phyloP scores from a whole-genome alignment of 2,113 vertebrate genomes.

The Equus quagga region DNA sequence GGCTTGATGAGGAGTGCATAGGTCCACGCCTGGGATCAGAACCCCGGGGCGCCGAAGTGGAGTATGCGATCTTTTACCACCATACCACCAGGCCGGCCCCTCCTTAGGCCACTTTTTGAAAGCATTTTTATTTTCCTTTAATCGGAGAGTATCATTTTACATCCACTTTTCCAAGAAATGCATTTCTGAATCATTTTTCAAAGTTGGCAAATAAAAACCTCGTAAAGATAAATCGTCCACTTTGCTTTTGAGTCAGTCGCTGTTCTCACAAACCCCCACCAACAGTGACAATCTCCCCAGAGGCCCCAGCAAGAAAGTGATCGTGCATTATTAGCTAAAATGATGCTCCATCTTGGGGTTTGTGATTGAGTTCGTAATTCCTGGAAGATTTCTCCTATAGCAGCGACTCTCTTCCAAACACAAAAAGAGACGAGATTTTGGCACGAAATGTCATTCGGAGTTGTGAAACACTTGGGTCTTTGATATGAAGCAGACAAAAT shows the following conservation, averaged over 20 bases:
- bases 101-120: not conserved
- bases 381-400: not conserved
- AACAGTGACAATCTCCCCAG: not conserved
- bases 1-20: too few species aligned
- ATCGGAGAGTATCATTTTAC: not conserved
- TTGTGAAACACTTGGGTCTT: not conserved
- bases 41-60: too few species aligned
- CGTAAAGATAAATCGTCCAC: not conserved
- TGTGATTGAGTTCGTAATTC: not conserved
- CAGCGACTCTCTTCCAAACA: not conserved
- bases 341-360: not conserved
- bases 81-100: too few species aligned
- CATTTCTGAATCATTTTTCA: not conserved
- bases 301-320: not conserved
- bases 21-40: too few species aligned
- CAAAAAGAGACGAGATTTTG: not conserved
- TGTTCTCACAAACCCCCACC: not conserved
- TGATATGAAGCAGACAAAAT: not conserved
- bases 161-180: constrained; percentile 6
- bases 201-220: not conserved
- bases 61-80: too few species aligned
- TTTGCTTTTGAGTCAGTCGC: not conserved
- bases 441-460: not conserved
- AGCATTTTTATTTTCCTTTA: constrained; percentile 24
- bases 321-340: not conserved